Base-by-base conservation (phyloP, 2,888 invertebrate species). In the Lycaena phlaeas region DNA sequence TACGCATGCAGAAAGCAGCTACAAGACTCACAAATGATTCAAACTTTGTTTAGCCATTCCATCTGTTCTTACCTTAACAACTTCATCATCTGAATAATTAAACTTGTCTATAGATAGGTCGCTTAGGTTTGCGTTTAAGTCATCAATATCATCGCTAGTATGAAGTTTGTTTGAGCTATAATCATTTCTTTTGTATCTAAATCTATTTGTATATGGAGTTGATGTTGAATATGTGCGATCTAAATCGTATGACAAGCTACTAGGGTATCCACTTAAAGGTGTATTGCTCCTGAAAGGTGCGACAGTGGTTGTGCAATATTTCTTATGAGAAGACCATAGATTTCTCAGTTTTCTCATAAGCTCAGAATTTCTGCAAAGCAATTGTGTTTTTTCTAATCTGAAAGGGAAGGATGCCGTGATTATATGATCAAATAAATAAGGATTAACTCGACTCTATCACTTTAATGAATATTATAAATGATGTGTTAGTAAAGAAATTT, bases 311-410 rank as follows among this genome's bases (percentile, higher is more conserved):
- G 79, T 84, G 76, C 85, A 85, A 64, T 85, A 84, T 54, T 87
- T 86, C 66, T 87, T 88, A 76, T 88, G 87, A 64, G 86, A 87
- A 61, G 75, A 82, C 87, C 89, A 88, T 48, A 89, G 68, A 53
- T 78, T 85, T 62, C 86, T 82, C 54, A 88, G 82, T 68, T 87
- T 87, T 68, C 82, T 78, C 84, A 88, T 86, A 61, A 89, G 79
- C 57, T 87, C 87, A 57, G 76, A 73, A 68, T 89, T 89, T 68
- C 88, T 87, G 69, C 77, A 82, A 74, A 85, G 86, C 75, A 88
- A 82, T 64, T 85, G 86, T 63, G 78, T 69, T 69, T 75, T 86
- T 60, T 89, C 88, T 71, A 74, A 70, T 87, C 89, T 89, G 86
- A 69, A 87, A 86, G 56, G 60, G 54, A 76, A 74, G 44, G 30